These are phyloP conservation scores for Drosophila littoralis DNA, from an alignment of 1,140 invertebrate species.

Conservation along the genomic window DNA sequence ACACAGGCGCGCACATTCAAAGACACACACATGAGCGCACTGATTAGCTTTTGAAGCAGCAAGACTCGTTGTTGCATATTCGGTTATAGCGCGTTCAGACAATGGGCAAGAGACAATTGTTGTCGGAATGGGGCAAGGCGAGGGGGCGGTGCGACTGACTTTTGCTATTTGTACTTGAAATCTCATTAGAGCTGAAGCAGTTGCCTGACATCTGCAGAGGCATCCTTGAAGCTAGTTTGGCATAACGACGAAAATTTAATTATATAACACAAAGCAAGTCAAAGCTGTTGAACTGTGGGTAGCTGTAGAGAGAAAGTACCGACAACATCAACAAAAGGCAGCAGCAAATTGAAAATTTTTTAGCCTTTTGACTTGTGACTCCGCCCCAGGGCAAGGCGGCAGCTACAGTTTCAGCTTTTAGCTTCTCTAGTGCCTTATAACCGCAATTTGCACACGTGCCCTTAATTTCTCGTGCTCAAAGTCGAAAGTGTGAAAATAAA, in stretches of 20 bases:
- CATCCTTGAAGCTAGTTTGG: conserved; percentile 41
- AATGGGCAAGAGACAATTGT: conserved; percentile 44
- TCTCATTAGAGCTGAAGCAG: conserved; percentile 79
- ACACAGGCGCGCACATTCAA: conserved; percentile 17
- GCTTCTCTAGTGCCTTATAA: conserved; percentile 44
- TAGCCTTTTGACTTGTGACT: conserved; percentile 61
- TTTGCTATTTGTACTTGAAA: conserved; percentile 77
- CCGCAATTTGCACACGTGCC: conserved; percentile 64
- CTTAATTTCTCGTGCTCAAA: conserved; percentile 47
- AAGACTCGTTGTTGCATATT: conserved; percentile 64
- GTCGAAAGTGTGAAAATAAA: conserved; percentile 63
- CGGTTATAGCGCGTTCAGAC: conserved; percentile 58
- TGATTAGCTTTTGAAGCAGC: conserved; percentile 60
- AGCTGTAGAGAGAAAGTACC: not conserved
- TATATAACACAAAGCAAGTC: conserved; percentile 71
- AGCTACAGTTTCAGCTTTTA: conserved; percentile 13
- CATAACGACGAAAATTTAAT: conserved; percentile 69
- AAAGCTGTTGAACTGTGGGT: conserved; percentile 5
- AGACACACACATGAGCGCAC: conserved; percentile 29
- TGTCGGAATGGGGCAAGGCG: not conserved
- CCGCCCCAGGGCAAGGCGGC: not conserved
- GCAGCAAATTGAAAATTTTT: conserved; percentile 71
- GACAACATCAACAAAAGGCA: conserved; percentile 59
- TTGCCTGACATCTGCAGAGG: conserved; percentile 59
- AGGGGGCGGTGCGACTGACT: not conserved